These are phyloP conservation scores for Porites evermanni DNA, from an alignment of 92 coral and sea anemone genomes.

Conservation along the genomic window DNA sequence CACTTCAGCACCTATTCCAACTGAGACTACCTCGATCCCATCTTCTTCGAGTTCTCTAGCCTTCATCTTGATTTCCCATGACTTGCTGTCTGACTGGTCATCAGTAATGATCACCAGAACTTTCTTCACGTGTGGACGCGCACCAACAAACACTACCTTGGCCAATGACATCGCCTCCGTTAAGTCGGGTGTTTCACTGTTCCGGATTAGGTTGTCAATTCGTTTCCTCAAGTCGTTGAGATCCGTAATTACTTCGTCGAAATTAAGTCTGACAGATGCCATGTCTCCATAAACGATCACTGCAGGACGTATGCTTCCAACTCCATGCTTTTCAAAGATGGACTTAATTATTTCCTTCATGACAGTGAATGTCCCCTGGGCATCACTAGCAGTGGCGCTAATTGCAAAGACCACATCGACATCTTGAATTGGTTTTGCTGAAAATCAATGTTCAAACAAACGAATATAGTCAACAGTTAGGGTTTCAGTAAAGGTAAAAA, in stretches of 20 bases:
- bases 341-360: constrained; percentile 80
- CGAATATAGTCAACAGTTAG: background rate
- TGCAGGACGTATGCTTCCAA: constrained; percentile 74
- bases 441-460: background rate
- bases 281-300: constrained; percentile 75
- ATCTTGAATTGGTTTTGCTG: constrained; percentile 54
- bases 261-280: constrained; percentile 59
- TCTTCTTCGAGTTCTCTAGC: constrained; percentile 64
- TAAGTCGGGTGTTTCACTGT: constrained; percentile 67
- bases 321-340: constrained; percentile 78
- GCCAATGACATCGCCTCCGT: constrained; percentile 65
- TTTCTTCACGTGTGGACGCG: constrained; percentile 66
- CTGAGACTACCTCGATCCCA: constrained; percentile 68
- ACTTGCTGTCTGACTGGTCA: constrained; percentile 57
- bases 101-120: constrained; percentile 74
- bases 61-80: constrained; percentile 43
- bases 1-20: constrained; percentile 75
- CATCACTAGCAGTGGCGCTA: constrained; percentile 76
- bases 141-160: constrained; percentile 62
- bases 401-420: constrained; percentile 88
- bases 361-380: constrained; percentile 64
- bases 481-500: background rate
- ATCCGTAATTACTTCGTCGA: constrained; percentile 55
- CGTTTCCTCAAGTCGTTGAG: constrained; percentile 50
- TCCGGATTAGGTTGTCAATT: constrained; percentile 59